These are phyloP conservation scores for Ceratosolen solmsi DNA, from an alignment of 1,140 invertebrate genomes.

Conservation along the genomic window DNA sequence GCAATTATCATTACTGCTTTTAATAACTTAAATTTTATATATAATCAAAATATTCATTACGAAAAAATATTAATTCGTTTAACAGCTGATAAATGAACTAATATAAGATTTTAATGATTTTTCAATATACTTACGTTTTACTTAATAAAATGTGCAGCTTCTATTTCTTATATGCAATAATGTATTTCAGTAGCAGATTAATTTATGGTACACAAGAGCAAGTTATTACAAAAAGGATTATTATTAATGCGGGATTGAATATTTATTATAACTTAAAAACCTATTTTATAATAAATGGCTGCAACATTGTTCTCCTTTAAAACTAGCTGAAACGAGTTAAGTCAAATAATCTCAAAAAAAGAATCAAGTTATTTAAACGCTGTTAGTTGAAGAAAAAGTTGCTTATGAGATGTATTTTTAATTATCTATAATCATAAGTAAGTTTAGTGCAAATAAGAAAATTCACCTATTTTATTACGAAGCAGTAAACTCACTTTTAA, in stretches of 20 bases:
- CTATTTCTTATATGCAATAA: neutral
- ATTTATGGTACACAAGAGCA: neutral
- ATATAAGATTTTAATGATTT: too few relatives aligned
- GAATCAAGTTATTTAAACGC: neutral
- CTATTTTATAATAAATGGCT: neutral
- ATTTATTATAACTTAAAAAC: slow-evolving; percentile 3
- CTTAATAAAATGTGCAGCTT: neutral
- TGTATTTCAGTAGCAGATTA: neutral
- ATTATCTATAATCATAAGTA: too few relatives aligned
- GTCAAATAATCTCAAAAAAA: neutral
- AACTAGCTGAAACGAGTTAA: neutral
- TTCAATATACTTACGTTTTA: neutral
- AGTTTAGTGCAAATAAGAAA: too few relatives aligned
- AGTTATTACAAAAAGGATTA: neutral
- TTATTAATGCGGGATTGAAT: neutral
- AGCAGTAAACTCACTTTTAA: neutral
- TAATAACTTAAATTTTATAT: too few relatives aligned
- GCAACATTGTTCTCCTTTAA: neutral
- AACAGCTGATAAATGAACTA: too few relatives aligned
- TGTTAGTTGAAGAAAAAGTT: slow-evolving; percentile 21
- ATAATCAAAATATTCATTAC: too few relatives aligned
- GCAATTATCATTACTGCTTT: too few relatives aligned
- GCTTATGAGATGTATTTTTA: neutral
- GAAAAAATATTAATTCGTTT: too few relatives aligned
- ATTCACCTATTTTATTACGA: neutral